phyloP scores from a whole-genome alignment of 2,797 vertebrate species.

The Dromococcyx pavoninus region DNA sequence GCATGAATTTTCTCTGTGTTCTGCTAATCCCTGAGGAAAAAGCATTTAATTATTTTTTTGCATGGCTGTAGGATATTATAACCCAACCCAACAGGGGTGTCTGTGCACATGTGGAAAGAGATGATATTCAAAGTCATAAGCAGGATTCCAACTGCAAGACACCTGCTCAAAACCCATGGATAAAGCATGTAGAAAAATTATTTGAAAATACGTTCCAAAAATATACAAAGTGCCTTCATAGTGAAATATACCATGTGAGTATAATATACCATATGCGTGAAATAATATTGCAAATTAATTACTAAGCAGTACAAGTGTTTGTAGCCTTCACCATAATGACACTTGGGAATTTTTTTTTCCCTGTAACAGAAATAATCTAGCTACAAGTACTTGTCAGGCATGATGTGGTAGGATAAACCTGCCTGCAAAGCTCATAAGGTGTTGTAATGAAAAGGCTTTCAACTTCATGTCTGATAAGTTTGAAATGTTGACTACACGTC shows the following conservation, averaged over 20 bases:
- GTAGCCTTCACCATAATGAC: not conserved
- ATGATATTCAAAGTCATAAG: not conserved
- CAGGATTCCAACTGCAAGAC: not conserved
- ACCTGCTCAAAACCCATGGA: not conserved
- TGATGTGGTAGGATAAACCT: not conserved
- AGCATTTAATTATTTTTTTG: not conserved
- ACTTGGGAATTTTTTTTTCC: not conserved
- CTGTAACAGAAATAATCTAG: not conserved
- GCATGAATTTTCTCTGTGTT: not conserved
- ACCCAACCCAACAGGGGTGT: not conserved
- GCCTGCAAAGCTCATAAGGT: not conserved
- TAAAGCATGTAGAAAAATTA: not conserved
- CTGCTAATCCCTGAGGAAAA: not conserved
- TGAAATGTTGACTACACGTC: not conserved
- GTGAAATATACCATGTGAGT: not conserved
- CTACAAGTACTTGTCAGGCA: not conserved
- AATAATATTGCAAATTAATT: not conserved
- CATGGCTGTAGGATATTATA: not conserved
- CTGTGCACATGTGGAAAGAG: not conserved
- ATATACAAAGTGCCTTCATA: not conserved
- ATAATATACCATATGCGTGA: not conserved
- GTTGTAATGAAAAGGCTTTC: not conserved
- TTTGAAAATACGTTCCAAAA: not conserved
- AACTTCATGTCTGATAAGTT: not conserved
- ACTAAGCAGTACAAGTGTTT: not conserved